A percentile compares a stretch with the other conserved stretches of the same genome.
Conservation (phyloP, 2,113 vertebrate species). For the Tetrao urogallus region DNA sequence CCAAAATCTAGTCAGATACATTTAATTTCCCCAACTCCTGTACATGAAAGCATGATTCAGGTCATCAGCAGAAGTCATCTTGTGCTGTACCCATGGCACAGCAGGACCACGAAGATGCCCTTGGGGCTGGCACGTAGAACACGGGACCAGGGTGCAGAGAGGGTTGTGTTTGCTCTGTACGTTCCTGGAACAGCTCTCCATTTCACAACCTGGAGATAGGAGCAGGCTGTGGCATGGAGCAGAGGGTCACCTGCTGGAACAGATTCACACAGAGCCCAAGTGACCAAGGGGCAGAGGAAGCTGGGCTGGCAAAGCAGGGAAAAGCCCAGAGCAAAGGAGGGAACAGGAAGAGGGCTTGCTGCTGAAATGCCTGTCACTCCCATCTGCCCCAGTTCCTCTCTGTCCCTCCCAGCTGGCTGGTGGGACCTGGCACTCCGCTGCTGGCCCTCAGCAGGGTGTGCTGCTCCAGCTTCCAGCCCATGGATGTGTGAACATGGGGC, state of each 20-base stretch:
- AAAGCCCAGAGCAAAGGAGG: background rate
- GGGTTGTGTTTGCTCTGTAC: background rate
- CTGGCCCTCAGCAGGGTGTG: background rate
- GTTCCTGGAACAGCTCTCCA: background rate
- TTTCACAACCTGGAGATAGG: background rate
- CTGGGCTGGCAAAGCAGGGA: background rate
- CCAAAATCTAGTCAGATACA: background rate
- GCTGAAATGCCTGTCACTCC: background rate
- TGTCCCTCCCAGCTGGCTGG: background rate
- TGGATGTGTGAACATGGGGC: background rate
- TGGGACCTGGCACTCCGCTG: background rate
- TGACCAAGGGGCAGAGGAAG: background rate
- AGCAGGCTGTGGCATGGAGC: background rate
- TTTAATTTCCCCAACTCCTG: background rate
- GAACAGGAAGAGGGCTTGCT: background rate
- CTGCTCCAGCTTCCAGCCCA: background rate
- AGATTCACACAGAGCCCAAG: background rate
- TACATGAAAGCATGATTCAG: background rate
- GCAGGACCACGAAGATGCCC: background rate
- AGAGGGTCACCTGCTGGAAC: background rate
- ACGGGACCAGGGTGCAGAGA: accelerated
- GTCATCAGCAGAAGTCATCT: accelerated
- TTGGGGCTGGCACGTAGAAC: background rate
- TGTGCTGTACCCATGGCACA: background rate
- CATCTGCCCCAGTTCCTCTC: background rate